phyloP scores from a whole-genome alignment of 1,140 invertebrate genomes.

The Apis florea region DNA sequence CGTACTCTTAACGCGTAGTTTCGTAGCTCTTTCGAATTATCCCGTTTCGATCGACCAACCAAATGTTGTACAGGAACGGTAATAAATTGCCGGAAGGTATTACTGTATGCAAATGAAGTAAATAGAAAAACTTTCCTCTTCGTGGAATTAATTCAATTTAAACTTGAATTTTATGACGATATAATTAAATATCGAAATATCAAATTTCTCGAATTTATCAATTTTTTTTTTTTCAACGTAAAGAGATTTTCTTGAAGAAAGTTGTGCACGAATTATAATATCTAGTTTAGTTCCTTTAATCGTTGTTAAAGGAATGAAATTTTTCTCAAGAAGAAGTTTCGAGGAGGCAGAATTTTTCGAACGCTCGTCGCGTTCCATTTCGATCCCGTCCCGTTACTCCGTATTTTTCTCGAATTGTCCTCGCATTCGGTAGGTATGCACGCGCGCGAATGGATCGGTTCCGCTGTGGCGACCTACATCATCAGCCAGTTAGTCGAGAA shows the following conservation, averaged over 20 bases:
- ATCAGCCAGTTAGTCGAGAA: slow-evolving; percentile 90
- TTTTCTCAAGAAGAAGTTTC: not conserved
- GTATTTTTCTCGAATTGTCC: slow-evolving; percentile 41
- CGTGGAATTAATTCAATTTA: too few relatives aligned
- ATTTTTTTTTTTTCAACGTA: too few relatives aligned
- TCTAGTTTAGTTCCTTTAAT: too few relatives aligned
- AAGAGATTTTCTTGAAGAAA: too few relatives aligned
- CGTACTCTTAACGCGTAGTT: too few relatives aligned
- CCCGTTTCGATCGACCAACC: not conserved
- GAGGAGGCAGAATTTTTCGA: not conserved
- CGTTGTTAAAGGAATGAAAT: too few relatives aligned
- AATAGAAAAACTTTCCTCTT: too few relatives aligned
- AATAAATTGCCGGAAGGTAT: not conserved
- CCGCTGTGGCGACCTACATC: slow-evolving; percentile 91
- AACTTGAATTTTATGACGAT: too few relatives aligned
- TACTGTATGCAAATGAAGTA: not conserved
- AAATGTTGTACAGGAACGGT: not conserved
- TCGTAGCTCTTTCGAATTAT: not conserved
- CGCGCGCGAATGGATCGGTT: slow-evolving; percentile 95
- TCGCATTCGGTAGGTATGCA: slow-evolving; percentile 87
- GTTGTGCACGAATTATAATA: too few relatives aligned
- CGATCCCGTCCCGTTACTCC: slow-evolving; percentile 47
- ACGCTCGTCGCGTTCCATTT: slow-evolving; percentile 14
- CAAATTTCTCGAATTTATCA: too few relatives aligned
- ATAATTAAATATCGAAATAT: too few relatives aligned